phyloP scores from a whole-genome alignment of 2,888 invertebrate genomes.

The Ganaspis brasiliensis region DNA sequence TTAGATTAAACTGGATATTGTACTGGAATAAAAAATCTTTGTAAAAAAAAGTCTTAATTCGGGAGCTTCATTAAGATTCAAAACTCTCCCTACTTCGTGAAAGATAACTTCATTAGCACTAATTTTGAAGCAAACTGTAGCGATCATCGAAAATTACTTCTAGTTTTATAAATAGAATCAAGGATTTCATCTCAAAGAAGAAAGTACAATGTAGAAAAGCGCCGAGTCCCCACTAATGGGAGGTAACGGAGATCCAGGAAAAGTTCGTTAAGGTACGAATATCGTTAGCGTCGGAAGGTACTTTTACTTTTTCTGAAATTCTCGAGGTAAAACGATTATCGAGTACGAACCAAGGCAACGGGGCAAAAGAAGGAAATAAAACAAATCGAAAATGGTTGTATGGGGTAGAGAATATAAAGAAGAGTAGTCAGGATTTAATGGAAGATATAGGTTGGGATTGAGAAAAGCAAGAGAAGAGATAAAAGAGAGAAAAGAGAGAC shows the following conservation, averaged over 20 bases:
- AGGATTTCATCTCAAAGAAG: slow-evolving; percentile 26
- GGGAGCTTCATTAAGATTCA: background rate
- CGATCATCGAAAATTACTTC: slow-evolving; percentile 33
- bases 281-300: slow-evolving; percentile 45
- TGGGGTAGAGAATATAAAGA: slow-evolving; percentile 19
- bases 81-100: background rate
- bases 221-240: slow-evolving; percentile 35
- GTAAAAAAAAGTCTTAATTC: no score
- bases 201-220: background rate
- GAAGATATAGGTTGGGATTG: slow-evolving; percentile 31
- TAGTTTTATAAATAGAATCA: slow-evolving; percentile 31
- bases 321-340: slow-evolving; percentile 48
- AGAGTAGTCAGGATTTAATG: slow-evolving; percentile 40
- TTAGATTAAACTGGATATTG: background rate
- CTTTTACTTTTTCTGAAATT: slow-evolving; percentile 22
- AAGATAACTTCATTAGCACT: slow-evolving; percentile 22
- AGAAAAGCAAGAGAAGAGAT: background rate
- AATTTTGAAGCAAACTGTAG: slow-evolving; percentile 16
- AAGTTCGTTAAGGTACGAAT: slow-evolving; percentile 55
- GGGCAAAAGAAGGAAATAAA: background rate
- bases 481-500: background rate
- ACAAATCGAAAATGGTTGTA: slow-evolving; percentile 31
- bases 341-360: slow-evolving; percentile 14
- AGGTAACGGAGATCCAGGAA: slow-evolving; percentile 40
- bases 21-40: background rate